A percentile compares a stretch with the other conserved stretches of the same genome.
Conservation (phyloP, 2,888 invertebrate genomes). For the Dioctria rufipes region DNA sequence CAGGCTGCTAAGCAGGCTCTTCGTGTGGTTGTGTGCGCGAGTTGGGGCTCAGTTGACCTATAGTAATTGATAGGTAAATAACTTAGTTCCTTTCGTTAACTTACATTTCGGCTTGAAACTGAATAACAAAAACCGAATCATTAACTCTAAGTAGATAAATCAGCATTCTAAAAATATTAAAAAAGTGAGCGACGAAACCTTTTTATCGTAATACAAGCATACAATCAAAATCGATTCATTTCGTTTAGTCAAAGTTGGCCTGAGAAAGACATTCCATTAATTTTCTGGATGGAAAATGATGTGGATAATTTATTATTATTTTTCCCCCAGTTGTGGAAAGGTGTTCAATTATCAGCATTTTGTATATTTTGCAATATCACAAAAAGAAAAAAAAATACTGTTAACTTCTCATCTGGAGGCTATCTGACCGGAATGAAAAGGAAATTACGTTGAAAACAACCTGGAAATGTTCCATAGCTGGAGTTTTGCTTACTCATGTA, state of each 20-base stretch:
- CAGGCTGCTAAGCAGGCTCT: no score
- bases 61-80: no score
- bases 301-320: conserved; percentile 9
- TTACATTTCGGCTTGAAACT: no score
- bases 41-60: no score
- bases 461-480: neutral
- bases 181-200: neutral
- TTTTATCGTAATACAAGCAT: no score
- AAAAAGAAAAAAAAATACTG: neutral
- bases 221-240: conserved; percentile 19
- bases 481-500: neutral
- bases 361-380: neutral
- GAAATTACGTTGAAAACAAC: conserved; percentile 16
- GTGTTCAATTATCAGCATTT: neutral
- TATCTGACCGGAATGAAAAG: neutral
- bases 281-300: neutral
- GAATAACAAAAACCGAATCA: neutral
- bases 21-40: no score
- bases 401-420: neutral
- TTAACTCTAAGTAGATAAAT: neutral
- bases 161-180: neutral
- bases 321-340: neutral
- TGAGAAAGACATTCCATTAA: conserved; percentile 25
- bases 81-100: no score
- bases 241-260: neutral